phyloP scores from a whole-genome alignment of 2,797 vertebrate species.

The Ambastaia sidthimunki region DNA sequence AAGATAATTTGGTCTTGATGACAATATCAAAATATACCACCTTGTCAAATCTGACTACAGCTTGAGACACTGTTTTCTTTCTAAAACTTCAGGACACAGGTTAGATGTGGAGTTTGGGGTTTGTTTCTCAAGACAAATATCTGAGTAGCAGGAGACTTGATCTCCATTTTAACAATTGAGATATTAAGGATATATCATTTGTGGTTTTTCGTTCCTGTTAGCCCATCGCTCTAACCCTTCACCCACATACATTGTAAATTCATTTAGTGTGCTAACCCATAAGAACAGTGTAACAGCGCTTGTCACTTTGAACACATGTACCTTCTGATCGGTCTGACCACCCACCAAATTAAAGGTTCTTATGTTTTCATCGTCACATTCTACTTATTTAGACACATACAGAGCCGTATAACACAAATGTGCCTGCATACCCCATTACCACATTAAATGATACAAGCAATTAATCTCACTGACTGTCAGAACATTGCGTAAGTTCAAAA shows the following conservation, averaged over 20 bases:
- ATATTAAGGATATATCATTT: not conserved
- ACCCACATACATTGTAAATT: too few species aligned
- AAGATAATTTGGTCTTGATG: too few species aligned
- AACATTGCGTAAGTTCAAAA: too few species aligned
- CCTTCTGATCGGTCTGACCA: not conserved
- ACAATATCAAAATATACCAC: not conserved
- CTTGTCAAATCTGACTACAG: too few species aligned
- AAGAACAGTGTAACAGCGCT: slow-evolving; percentile 48
- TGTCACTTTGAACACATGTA: slow-evolving; percentile 38
- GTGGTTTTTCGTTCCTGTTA: not conserved
- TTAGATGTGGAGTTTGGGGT: too few species aligned
- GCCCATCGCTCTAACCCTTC: not conserved
- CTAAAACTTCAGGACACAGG: too few species aligned
- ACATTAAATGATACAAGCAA: too few species aligned
- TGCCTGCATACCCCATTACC: not conserved
- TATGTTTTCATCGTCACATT: not conserved
- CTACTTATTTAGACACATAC: not conserved
- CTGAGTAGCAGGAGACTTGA: not conserved
- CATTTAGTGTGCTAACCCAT: slow-evolving; percentile 60
- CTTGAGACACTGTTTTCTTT: too few species aligned
- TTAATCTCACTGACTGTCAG: too few species aligned
- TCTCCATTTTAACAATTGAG: not conserved
- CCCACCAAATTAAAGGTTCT: not conserved
- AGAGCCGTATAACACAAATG: not conserved
- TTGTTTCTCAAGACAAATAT: too few species aligned